phyloP scores from a whole-genome alignment of 23 tunicate genomes.

The Trididemnum miniatum region DNA sequence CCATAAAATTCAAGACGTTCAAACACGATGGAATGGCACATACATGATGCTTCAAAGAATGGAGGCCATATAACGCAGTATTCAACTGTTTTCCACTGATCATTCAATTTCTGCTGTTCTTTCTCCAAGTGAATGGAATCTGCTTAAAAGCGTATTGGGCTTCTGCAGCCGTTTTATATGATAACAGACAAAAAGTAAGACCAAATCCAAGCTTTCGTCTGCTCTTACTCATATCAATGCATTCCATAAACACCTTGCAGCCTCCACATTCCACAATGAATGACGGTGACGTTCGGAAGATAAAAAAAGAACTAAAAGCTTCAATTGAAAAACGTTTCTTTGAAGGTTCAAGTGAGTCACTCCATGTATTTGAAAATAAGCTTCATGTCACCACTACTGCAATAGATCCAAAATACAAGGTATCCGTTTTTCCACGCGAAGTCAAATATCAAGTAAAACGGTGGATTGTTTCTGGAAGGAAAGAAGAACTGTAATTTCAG shows the following conservation, averaged over 20 bases:
- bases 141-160: neutral
- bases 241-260: neutral
- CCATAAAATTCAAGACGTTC: conserved; percentile 1
- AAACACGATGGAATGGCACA: conserved; percentile 1
- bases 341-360: neutral
- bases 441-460: neutral
- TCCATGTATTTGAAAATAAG: neutral
- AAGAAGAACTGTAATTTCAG: neutral
- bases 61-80: neutral
- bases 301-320: neutral
- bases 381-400: neutral
- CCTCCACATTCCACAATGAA: neutral
- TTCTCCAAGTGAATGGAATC: neutral
- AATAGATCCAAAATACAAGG: neutral
- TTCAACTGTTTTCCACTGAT: neutral
- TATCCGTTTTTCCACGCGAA: neutral
- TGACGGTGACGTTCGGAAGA: neutral
- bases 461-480: neutral
- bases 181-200: neutral
- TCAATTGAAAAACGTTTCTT: neutral
- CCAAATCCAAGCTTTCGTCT: neutral
- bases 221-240: neutral
- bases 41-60: neutral
- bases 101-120: neutral
- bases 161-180: neutral